These are phyloP conservation scores for Parochlus steinenii DNA, from an alignment of 2,888 invertebrate genomes.

Conservation along the genomic window DNA sequence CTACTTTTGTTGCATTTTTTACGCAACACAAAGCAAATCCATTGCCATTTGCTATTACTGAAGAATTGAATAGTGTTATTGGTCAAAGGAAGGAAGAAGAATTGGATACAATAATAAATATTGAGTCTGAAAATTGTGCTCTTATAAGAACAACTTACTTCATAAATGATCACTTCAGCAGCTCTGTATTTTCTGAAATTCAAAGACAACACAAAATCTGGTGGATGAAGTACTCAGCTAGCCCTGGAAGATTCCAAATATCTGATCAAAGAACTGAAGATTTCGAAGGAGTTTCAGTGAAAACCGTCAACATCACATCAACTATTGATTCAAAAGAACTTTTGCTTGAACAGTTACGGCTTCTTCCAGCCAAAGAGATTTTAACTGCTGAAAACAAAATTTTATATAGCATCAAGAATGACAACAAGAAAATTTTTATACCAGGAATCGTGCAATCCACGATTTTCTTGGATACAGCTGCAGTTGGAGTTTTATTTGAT, in stretches of 20 bases:
- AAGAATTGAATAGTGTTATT: no score
- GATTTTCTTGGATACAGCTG: constrained; percentile 3
- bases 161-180: constrained; percentile 6
- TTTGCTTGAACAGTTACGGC: not conserved
- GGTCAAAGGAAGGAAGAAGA: no score
- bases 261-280: constrained; percentile 5
- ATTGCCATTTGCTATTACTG: no score
- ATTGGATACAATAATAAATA: no score
- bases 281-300: no score
- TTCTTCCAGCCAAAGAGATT: constrained; percentile 4
- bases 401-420: not conserved
- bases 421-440: constrained; percentile 4
- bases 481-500: constrained; percentile 3
- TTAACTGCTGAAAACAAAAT: constrained; percentile 3
- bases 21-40: no score
- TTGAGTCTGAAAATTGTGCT: no score
- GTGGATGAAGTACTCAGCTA: constrained; percentile 9
- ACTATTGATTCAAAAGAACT: not conserved
- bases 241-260: constrained; percentile 8
- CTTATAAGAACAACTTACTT: constrained; percentile 9
- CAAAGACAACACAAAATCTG: constrained; percentile 12
- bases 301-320: constrained; percentile 4
- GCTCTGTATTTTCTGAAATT: constrained; percentile 6
- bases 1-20: no score
- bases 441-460: constrained; percentile 5